Conservation (phyloP, 2,888 invertebrate species). For the Anticlea derivata region DNA sequence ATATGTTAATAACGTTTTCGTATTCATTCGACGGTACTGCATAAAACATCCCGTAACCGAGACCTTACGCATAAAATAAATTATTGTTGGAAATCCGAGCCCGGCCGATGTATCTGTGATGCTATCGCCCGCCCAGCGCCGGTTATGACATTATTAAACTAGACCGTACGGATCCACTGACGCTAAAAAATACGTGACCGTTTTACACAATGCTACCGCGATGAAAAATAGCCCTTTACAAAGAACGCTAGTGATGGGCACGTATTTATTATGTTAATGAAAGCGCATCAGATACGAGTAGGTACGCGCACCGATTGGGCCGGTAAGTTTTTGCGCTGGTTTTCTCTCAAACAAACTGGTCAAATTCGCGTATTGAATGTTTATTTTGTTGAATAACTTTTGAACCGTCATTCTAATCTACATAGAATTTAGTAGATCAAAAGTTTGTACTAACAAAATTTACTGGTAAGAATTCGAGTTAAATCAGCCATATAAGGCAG, state of each 20-base stretch:
- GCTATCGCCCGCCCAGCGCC: constrained; percentile 62
- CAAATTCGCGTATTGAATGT: no score
- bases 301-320: constrained; percentile 62
- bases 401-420: no score
- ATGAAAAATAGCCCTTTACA: constrained; percentile 76
- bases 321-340: no score
- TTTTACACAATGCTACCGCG: constrained; percentile 70
- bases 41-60: constrained; percentile 65
- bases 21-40: constrained; percentile 59
- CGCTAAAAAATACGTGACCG: constrained; percentile 80
- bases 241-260: constrained; percentile 77
- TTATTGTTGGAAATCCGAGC: constrained; percentile 66
- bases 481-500: no score
- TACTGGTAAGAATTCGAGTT: no score
- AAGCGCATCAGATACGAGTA: constrained; percentile 76
- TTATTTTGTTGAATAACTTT: no score
- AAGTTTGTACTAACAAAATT: no score
- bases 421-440: no score
- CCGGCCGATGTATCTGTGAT: constrained; percentile 63
- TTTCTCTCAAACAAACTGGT: no score
- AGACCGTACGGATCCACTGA: constrained; percentile 59
- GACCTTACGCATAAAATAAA: constrained; percentile 71
- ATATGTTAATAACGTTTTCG: constrained; percentile 50
- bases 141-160: constrained; percentile 81
- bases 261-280: constrained; percentile 83